These are phyloP conservation scores for Napeogenes sylphis DNA, from an alignment of 2,888 invertebrate species.

Conservation along the genomic window DNA sequence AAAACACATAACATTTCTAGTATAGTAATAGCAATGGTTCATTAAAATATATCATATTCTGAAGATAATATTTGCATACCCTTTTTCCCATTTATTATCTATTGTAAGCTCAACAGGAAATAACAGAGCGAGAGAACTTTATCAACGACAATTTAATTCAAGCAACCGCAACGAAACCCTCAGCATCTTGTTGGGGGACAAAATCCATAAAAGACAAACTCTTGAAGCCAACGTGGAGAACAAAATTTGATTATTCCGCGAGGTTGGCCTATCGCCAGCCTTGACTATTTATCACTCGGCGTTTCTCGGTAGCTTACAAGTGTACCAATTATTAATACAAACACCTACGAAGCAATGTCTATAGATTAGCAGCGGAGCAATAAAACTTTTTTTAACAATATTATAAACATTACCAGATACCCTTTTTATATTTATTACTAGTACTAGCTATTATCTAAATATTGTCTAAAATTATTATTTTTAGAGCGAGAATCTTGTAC, in stretches of 20 bases:
- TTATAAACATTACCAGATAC: too few species aligned
- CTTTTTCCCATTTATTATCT: conserved; percentile 36
- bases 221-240: conserved; percentile 56
- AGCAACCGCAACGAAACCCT: conserved; percentile 61
- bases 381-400: background rate
- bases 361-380: background rate
- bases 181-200: conserved; percentile 72
- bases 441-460: too few species aligned
- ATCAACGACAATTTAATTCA: conserved; percentile 74
- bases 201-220: conserved; percentile 73
- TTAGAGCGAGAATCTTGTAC: too few species aligned
- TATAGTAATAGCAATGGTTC: background rate
- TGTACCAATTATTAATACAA: conserved; percentile 68
- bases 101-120: conserved; percentile 45
- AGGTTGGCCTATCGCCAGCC: conserved; percentile 76
- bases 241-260: conserved; percentile 76
- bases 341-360: conserved; percentile 20
- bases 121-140: conserved; percentile 61
- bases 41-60: conserved; percentile 2
- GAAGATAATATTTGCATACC: conserved; percentile 25
- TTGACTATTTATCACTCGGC: conserved; percentile 71
- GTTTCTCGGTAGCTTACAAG: conserved; percentile 69
- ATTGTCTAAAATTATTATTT: too few species aligned
- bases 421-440: too few species aligned
- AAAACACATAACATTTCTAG: background rate